Conservation (phyloP, 2,888 invertebrate genomes). For the Latrodectus elegans region DNA sequence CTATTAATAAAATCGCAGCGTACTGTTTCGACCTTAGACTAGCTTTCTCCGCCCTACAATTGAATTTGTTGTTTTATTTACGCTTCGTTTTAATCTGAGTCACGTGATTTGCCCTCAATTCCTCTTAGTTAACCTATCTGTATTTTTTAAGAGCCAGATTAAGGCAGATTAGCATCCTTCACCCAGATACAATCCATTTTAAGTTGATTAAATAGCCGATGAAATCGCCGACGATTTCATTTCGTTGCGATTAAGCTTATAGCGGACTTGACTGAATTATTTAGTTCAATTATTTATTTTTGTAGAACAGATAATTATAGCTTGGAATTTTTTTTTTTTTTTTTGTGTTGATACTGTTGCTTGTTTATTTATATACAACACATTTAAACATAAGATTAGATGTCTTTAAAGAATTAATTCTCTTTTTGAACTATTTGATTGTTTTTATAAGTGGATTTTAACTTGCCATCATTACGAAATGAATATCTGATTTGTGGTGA, state of each 20-base stretch:
- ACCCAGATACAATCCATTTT: not conserved
- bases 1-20: not conserved
- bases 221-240: not conserved
- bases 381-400: too few relatives aligned
- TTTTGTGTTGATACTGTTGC: too few relatives aligned
- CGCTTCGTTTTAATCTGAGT: slow-evolving; percentile 17
- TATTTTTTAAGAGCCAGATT: not conserved
- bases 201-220: too few relatives aligned
- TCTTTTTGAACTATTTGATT: too few relatives aligned
- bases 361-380: too few relatives aligned
- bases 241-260: not conserved
- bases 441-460: too few relatives aligned
- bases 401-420: too few relatives aligned
- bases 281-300: too few relatives aligned
- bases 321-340: too few relatives aligned
- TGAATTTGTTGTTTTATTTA: slow-evolving; percentile 1
- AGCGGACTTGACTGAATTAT: not conserved
- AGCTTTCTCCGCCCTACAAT: slow-evolving; percentile 36
- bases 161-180: not conserved
- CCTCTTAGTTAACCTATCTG: not conserved
- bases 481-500: too few relatives aligned
- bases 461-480: too few relatives aligned
- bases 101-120: slow-evolving; percentile 38
- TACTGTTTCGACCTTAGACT: slow-evolving; percentile 43
- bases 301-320: too few relatives aligned